These are phyloP conservation scores for Emberiza fucata DNA, from an alignment of 2,113 vertebrate species.

Conservation along the genomic window DNA sequence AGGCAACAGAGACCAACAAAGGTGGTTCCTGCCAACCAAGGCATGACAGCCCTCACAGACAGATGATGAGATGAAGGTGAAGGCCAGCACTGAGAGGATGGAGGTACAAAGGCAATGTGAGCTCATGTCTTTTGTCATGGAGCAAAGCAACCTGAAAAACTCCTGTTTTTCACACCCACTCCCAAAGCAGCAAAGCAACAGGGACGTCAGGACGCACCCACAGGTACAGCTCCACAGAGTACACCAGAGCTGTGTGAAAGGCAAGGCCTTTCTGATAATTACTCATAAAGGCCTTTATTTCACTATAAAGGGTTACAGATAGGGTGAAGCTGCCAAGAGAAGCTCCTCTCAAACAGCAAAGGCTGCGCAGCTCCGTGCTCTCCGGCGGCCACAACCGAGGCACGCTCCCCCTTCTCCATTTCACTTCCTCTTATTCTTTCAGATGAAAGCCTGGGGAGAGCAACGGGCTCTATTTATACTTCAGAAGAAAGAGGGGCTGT, in stretches of 20 bases:
- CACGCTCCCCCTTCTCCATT: background rate
- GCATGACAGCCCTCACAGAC: background rate
- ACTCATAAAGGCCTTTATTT: background rate
- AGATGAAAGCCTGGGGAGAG: background rate
- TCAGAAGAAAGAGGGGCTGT: background rate
- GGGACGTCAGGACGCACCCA: rapidly evolving
- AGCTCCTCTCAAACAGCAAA: background rate
- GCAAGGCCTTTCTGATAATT: background rate
- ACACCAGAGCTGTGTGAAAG: background rate
- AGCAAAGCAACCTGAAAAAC: background rate
- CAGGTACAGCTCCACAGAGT: background rate
- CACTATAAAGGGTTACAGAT: background rate
- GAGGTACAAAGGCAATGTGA: background rate
- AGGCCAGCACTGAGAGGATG: background rate
- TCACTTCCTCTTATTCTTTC: background rate
- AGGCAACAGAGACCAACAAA: background rate
- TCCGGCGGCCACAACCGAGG: rapidly evolving
- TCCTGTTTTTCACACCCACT: background rate
- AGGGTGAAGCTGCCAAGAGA: background rate
- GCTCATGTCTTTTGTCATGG: background rate
- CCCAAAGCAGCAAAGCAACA: background rate
- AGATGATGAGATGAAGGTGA: background rate
- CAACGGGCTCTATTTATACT: background rate
- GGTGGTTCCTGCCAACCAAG: background rate
- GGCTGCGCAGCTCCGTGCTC: background rate